Percentiles rank a stretch among this genome's conserved stretches.
phyloP scores from a whole-genome alignment of 1,140 invertebrate species.

The Phortica variegata region DNA sequence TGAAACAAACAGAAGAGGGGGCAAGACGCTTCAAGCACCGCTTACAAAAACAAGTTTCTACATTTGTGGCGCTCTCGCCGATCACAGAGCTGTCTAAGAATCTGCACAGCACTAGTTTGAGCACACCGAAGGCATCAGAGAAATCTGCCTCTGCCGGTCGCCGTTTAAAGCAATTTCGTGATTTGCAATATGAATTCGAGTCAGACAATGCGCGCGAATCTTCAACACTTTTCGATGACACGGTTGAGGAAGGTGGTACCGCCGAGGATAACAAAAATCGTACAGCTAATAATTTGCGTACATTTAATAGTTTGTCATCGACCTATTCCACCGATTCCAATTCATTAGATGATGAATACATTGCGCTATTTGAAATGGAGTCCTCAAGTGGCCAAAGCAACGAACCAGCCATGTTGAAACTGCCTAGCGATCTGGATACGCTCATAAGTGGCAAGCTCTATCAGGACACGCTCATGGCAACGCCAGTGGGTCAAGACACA shows the following conservation, averaged over 20 bases:
- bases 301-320: slow-evolving; percentile 58
- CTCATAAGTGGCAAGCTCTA: slow-evolving; percentile 38
- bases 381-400: slow-evolving; percentile 32
- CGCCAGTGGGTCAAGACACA: no score
- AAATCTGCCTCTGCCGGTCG: not conserved
- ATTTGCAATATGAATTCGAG: no score
- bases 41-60: slow-evolving; percentile 20
- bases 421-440: slow-evolving; percentile 50
- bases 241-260: not conserved
- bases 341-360: slow-evolving; percentile 67
- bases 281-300: slow-evolving; percentile 3
- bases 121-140: slow-evolving; percentile 26
- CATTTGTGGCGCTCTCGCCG: slow-evolving; percentile 21
- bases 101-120: slow-evolving; percentile 17
- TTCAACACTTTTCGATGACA: not conserved
- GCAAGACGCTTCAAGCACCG: slow-evolving; percentile 25
- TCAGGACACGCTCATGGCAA: slow-evolving; percentile 11
- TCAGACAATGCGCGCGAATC: no score
- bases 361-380: slow-evolving; percentile 66
- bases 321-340: slow-evolving; percentile 60
- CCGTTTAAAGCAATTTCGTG: no score
- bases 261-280: not conserved
- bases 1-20: slow-evolving; percentile 8
- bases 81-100: slow-evolving; percentile 35
- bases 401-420: slow-evolving; percentile 22